Evolutionary conservation across 1,140 invertebrate species (phyloP), one percentile per base, ranked within the genome.

Genomic region (Elysia chlorotica): DNA sequence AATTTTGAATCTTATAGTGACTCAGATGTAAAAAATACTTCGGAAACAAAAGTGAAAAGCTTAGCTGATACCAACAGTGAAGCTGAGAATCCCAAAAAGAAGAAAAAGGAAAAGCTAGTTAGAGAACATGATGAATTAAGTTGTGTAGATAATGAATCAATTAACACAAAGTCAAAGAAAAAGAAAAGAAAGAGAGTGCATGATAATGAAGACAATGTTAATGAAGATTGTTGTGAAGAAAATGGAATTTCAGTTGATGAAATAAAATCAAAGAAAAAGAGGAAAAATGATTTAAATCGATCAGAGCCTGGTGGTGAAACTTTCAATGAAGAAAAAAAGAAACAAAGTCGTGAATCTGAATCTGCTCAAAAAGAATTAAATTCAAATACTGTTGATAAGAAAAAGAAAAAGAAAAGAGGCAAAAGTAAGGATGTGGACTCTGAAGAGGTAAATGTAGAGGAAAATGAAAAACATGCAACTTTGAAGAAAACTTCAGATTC

Each of bases 401-500:
- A 68, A 21, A 68, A 31, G 28, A 68, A 68, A 56, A 68, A 68
- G 30, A 68, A 68, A 56, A 17, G 6, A 1, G 17, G 30, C 2
- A 17, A n/a, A 33, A 2, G 17, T 54, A 30, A 33, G 1, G 10
- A 36, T 41, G 23, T 37, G 21, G 28, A 37, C 35, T 21, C 37
- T 17, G 28, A 25, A 3, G 28, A 2, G 21, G 23, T 38, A 65
- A n/a, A 63, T 33, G n/a, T 28, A 17, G 38, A 68, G 28, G 56
- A 54, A 56, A 54, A 2, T 6, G 48, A 56, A 68, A 31, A n/a
- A 17, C 25, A 54, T 3, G 4, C 0, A 1, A 68, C 31, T 28
- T 14, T 48, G 2, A 57, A 71, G 3, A 70, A 71, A 31, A 66
- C 68, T 25, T 48, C 38, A 54, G 41, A 37, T 2, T 68, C 62